Evolutionary conservation across 1,140 invertebrate species (phyloP).

Genomic region (Temnothorax nylanderi): DNA sequence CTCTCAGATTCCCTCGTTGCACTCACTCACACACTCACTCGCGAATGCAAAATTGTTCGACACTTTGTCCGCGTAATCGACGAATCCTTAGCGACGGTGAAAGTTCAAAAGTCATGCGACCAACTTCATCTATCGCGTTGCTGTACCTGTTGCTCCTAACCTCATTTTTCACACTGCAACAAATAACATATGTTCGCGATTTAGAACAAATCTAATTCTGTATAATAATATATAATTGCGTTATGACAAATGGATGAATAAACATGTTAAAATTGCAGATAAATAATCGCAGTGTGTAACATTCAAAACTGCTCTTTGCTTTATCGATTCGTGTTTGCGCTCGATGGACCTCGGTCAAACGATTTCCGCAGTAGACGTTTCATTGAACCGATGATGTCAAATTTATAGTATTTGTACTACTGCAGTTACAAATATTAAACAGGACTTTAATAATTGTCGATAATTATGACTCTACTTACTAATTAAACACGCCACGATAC

Average conservation of each 20-base stretch:
- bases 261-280: not conserved
- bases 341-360: not conserved
- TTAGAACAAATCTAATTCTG: not conserved
- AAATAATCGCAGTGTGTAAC: not conserved
- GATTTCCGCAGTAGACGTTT: not conserved
- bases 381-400: not conserved
- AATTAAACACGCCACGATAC: not conserved
- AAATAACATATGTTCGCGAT: not conserved
- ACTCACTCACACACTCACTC: not conserved
- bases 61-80: not conserved
- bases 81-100: too few species aligned
- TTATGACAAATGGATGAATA: not conserved
- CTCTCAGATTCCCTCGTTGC: not conserved
- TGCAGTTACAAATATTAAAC: not conserved
- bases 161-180: not conserved
- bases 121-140: not conserved
- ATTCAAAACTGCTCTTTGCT: not conserved
- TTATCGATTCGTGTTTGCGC: not conserved
- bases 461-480: not conserved
- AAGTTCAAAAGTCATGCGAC: not conserved
- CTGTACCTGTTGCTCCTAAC: not conserved
- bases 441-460: not conserved
- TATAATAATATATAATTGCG: not conserved
- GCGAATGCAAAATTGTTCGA: not conserved
- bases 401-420: not conserved